Percentiles rank a stretch among this genome's conserved stretches.
These are phyloP conservation scores for Epizoanthus ramosus DNA, from an alignment of 92 coral and sea anemone species.

Conservation along the genomic window DNA sequence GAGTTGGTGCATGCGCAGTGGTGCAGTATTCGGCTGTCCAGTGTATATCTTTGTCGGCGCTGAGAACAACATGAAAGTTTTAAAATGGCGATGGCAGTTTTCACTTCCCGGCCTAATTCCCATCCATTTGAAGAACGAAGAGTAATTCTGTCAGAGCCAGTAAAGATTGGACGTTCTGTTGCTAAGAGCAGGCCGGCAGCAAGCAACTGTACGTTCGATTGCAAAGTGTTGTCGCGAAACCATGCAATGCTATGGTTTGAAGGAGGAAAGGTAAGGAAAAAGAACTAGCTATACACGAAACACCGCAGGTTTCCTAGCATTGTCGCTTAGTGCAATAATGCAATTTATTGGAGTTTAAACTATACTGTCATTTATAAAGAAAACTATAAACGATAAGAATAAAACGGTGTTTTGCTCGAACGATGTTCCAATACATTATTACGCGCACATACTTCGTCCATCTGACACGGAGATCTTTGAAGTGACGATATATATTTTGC, in stretches of 20 bases:
- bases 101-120: constrained; percentile 94
- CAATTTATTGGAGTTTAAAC: neutral
- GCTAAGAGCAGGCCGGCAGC: constrained; percentile 95
- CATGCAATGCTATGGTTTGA: constrained; percentile 99
- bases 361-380: neutral
- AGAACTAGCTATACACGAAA: neutral
- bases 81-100: constrained; percentile 99
- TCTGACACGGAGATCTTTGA: constrained; percentile 37
- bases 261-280: constrained; percentile 82
- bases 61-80: constrained; percentile 90
- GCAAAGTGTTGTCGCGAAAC: constrained; percentile 97
- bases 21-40: neutral
- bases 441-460: constrained; percentile 11
- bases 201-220: constrained; percentile 93
- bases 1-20: constrained; percentile 34
- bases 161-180: constrained; percentile 97
- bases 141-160: constrained; percentile 79
- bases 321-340: neutral
- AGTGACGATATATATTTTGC: neutral
- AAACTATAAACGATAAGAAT: neutral
- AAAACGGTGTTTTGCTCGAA: neutral
- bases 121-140: constrained; percentile 96
- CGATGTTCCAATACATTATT: neutral
- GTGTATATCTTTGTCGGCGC: constrained; percentile 27
- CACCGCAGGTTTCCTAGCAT: neutral